Evolutionary conservation across 2,113 vertebrate genomes (phyloP), one percentile per base, ranked within the genome.

Genomic region (Rhineura floridana): DNA sequence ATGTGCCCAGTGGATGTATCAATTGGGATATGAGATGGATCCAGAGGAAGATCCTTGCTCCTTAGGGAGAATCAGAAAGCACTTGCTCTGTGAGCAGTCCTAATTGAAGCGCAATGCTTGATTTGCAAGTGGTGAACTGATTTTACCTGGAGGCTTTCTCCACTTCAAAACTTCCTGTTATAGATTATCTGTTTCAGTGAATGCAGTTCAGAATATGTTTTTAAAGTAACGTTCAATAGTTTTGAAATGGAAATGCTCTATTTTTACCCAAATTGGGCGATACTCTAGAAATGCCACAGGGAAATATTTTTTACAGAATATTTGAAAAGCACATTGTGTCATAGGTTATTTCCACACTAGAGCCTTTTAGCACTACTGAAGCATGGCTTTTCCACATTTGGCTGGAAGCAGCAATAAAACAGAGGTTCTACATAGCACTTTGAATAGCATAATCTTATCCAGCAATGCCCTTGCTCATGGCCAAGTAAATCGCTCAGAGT

Each of bases 231-330:
- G 52, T 84, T 84, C 77, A 84, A 39, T 36, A 39, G 36, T 88
- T 88, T 88, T 83, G 46, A 76, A 94, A 89, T 62, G 39, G 62
- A n/a, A 86, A 69, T 48, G 44, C 82, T 42, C 7, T 63, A 87
- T 88, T 89, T 77, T 91, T 73, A 50, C 28, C 42, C 72, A 59
- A 7, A 4, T 79, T 89, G 33, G 52, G 62, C 83, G 1, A 79
- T 76, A 1, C 2, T 48, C 7, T 76, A 50, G 30, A 67, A 82
- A 89, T 81, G 23, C 88, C 84, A 48, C 87, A 5, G 7, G 8
- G 12, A 55, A 77, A 19, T 69, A 1, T 55, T 90, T 70, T 88
- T 73, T 86, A 86, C 63, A 52, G 89, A 3, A 23, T 86, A 91
- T 5, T 84, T 62, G 50, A 83, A 10, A 91, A 28, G 84, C 21